Evolutionary conservation across 2,113 vertebrate species (phyloP), one percentile per base, ranked within the genome.

Genomic region (Cryptotis parvus): DNA sequence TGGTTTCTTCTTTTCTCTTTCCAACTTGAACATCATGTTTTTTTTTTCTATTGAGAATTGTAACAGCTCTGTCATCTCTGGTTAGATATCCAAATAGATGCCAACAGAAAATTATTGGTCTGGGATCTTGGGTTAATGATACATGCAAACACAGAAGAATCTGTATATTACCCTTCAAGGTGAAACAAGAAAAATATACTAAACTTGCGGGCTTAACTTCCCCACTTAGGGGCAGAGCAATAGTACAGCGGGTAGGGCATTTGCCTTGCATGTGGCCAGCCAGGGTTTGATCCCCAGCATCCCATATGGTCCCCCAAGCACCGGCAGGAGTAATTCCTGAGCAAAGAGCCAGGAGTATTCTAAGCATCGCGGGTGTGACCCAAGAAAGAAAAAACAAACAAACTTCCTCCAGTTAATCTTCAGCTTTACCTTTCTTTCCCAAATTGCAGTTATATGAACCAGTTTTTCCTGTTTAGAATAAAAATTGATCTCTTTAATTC

Each of bases 401-500:
- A n/a, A n/a, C n/a, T n/a, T 75, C 4, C 9, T 3, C 1, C 5
- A 8, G 8, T 72, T 75, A 29, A 14, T 81, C 11, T 1, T 81
- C 63, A 6, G 0, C 4, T 76, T 86, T 37, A 66, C 27, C 3
- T 72, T 1, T 16, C 16, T 68, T 74, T 87, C 20, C 39, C 15
- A 16, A 33, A 24, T 89, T 39, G 22, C 88, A 22, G 5, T 24
- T 88, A 27, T 39, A 63, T 15, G 41, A 80, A 6, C 26, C 83
- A 73, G 4, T 73, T 69, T 76, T 45, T 80, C 18, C 69, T 37
- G 1, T 6, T 72, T 73, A 27, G 33, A 78, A 4, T 70, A 41
- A 92, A 90, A 76, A 29, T 39, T 45, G 68, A 6, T 70, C 35
- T 89, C 29, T 27, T 93, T 81, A 68, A n/a, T 55, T 65, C 26